Conservation (phyloP, 2,797 vertebrate genomes). For the Urosaurus nigricauda region DNA sequence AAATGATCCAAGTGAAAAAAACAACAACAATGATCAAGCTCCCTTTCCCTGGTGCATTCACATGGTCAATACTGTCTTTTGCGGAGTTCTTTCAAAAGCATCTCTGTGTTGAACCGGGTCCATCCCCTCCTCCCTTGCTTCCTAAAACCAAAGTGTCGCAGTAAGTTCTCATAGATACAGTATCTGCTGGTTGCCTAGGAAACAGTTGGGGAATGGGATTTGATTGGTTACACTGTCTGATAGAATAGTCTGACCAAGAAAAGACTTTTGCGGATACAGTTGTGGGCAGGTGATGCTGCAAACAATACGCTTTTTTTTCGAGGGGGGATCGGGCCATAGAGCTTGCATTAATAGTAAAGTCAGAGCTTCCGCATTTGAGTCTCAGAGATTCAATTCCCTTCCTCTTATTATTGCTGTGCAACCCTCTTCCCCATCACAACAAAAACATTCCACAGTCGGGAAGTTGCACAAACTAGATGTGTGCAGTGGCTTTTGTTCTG, state of each 20-base stretch:
- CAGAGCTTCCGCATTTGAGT: slow-evolving; percentile 3
- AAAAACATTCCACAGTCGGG: not conserved
- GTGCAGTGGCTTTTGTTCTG: not conserved
- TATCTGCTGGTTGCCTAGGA: slow-evolving; percentile 76
- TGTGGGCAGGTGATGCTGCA: slow-evolving; percentile 1
- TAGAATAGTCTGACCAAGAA: slow-evolving; percentile 35
- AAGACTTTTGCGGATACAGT: slow-evolving; percentile 50
- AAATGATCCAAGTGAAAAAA: slow-evolving; percentile 8
- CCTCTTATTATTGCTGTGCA: not conserved
- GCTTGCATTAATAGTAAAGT: slow-evolving; percentile 55
- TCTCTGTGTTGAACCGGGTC: not conserved
- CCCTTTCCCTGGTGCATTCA: not conserved
- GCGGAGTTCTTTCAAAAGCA: slow-evolving; percentile 54
- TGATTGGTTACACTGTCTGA: slow-evolving; percentile 59
- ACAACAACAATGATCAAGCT: not conserved
- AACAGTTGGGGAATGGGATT: slow-evolving; percentile 59
- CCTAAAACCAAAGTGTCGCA: slow-evolving; percentile 25
- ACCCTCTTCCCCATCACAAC: too few species aligned
- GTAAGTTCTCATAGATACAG: slow-evolving; percentile 63
- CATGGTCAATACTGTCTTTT: not conserved
- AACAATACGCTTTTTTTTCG: fast-evolving
- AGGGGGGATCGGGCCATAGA: not conserved
- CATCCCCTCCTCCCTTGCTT: not conserved
- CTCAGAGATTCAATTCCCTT: not conserved
- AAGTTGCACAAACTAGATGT: not conserved